Conservation (phyloP, 2,888 invertebrate genomes). For the Ornithoptera priamus region DNA sequence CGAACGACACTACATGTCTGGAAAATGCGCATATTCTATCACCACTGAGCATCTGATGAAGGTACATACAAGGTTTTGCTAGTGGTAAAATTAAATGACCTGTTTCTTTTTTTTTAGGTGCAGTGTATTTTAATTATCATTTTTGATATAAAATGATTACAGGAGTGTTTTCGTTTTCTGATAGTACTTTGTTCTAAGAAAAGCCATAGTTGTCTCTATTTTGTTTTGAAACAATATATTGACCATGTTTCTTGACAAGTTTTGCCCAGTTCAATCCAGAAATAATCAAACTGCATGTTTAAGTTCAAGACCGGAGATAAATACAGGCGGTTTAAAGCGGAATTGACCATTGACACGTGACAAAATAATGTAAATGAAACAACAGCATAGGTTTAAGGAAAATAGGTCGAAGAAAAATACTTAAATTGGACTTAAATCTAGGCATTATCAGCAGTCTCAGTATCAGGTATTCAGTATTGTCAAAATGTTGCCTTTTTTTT, state of each 20-base stretch:
- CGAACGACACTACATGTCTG: too few species aligned
- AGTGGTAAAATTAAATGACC: too few species aligned
- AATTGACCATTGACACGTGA: slow-evolving; percentile 12
- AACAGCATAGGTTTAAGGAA: neutral
- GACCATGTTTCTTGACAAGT: neutral
- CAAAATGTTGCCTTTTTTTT: neutral
- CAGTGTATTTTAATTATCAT: too few species aligned
- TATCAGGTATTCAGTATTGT: neutral
- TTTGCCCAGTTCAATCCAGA: slow-evolving; percentile 20
- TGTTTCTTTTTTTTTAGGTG: too few species aligned
- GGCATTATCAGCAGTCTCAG: neutral
- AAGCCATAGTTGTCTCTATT: neutral
- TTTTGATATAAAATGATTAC: too few species aligned
- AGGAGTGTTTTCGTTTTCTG: too few species aligned
- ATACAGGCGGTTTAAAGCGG: slow-evolving; percentile 29
- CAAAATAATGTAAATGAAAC: neutral
- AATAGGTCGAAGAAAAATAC: neutral
- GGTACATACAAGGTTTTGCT: too few species aligned
- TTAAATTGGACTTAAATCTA: neutral
- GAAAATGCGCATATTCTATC: too few species aligned
- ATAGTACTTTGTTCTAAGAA: neutral
- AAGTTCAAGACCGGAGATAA: slow-evolving; percentile 33
- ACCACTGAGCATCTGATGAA: too few species aligned
- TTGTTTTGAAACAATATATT: neutral
- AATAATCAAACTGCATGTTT: slow-evolving; percentile 24